These are phyloP conservation scores for Masticophis lateralis DNA, from an alignment of 2,797 vertebrate genomes.

Conservation along the genomic window DNA sequence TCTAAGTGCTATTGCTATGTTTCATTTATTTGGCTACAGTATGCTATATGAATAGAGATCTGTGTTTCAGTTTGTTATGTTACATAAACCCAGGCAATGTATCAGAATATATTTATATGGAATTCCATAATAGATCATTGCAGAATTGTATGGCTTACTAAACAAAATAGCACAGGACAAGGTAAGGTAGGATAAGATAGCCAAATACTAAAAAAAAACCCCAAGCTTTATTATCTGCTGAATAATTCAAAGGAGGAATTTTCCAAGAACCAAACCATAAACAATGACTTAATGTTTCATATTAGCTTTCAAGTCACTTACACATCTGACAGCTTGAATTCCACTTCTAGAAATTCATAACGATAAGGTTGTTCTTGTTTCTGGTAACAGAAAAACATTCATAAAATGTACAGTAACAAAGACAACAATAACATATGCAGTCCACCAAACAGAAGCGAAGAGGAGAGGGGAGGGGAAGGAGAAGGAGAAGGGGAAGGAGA, in stretches of 20 bases:
- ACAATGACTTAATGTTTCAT: background rate
- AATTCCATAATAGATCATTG: background rate
- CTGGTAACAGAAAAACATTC: slow-evolving; percentile 41
- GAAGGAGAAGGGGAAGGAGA: too few species aligned
- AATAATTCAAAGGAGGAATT: background rate
- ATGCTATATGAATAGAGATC: background rate
- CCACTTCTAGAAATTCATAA: slow-evolving; percentile 75
- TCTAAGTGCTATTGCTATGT: background rate
- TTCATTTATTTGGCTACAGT: background rate
- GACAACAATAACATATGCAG: background rate
- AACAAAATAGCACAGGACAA: background rate
- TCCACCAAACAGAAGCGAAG: background rate
- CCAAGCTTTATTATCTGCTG: background rate
- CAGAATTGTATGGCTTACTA: background rate
- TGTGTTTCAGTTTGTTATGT: background rate
- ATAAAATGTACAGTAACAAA: background rate
- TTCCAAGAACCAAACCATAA: background rate
- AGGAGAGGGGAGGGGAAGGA: too few species aligned
- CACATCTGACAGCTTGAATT: slow-evolving; percentile 78
- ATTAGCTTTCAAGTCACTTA: slow-evolving; percentile 60
- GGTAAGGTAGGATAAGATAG: background rate
- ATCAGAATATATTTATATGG: background rate
- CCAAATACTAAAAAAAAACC: background rate
- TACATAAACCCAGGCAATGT: background rate
- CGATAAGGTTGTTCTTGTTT: slow-evolving; percentile 48